Conservation (phyloP, 92 coral and sea anemone species). For the Paramuricea clavata region DNA sequence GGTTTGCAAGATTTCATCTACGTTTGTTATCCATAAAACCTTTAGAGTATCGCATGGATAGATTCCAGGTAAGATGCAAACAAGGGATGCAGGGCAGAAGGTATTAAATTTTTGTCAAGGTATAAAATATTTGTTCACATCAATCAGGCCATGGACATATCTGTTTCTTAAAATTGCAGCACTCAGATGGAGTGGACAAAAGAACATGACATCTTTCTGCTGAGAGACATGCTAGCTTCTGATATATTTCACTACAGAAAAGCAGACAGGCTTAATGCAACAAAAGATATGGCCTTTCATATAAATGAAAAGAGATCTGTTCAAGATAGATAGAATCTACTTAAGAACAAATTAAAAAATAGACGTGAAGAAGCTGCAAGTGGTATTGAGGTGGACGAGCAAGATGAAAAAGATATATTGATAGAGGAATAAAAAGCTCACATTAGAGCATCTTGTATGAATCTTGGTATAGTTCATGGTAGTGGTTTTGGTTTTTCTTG, state of each 20-base stretch:
- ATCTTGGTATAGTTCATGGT: not conserved
- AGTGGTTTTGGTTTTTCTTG: not conserved
- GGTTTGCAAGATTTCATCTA: not conserved
- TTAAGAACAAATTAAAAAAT: conserved; percentile 39
- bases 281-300: conserved; percentile 29
- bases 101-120: no score
- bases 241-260: conserved; percentile 47
- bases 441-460: not conserved
- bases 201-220: no score
- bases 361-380: no score
- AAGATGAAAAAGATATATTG: conserved; percentile 41
- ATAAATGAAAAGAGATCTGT: conserved; percentile 53
- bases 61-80: no score
- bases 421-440: not conserved
- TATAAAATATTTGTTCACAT: not conserved
- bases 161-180: no score
- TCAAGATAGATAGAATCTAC: conserved; percentile 58
- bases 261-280: no score
- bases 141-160: not conserved
- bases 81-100: not conserved
- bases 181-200: no score
- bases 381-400: conserved; percentile 51
- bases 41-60: no score
- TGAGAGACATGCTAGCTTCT: conserved; percentile 39
- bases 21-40: no score